A percentile compares a stretch with the other conserved stretches of the same genome.
Conservation (phyloP, 2,113 vertebrate species). For the Protobothrops mucrosquamatus region DNA sequence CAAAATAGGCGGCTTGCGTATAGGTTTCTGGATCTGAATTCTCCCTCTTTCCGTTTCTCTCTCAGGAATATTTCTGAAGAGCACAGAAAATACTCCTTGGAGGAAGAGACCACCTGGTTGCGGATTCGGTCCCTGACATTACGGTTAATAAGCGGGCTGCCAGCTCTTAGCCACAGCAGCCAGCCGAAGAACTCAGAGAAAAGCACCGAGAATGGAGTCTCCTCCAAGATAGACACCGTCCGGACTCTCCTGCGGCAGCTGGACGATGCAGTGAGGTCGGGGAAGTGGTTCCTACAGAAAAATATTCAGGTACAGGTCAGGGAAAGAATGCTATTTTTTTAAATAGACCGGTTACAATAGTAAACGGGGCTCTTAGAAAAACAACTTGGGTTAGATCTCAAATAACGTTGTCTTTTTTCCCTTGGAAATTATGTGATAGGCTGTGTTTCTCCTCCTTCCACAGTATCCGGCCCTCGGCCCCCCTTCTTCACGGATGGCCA, state of each 20-base stretch:
- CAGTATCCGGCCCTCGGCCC: conserved; percentile 94
- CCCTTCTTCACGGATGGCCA: conserved; percentile 83
- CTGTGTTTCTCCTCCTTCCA: conserved; percentile 45
- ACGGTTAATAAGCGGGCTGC: conserved; percentile 82
- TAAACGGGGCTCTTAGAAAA: not conserved
- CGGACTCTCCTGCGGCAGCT: conserved; percentile 82
- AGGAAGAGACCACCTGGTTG: conserved; percentile 91
- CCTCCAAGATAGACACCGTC: conserved; percentile 75
- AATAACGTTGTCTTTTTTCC: conserved; percentile 22
- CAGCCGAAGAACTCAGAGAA: conserved; percentile 84
- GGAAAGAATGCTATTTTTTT: conserved; percentile 7
- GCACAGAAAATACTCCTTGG: conserved; percentile 81
- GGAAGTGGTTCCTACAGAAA: conserved; percentile 79
- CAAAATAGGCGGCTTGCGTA: not conserved
- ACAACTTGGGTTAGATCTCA: conserved; percentile 39
- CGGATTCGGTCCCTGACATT: conserved; percentile 87
- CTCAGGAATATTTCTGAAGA: conserved; percentile 85
- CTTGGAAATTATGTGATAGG: conserved; percentile 43
- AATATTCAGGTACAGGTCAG: conserved; percentile 72
- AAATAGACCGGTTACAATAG: not conserved
- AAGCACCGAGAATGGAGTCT: conserved; percentile 85
- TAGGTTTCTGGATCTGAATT: not conserved
- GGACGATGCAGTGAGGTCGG: conserved; percentile 77
- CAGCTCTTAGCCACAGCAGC: conserved; percentile 71
- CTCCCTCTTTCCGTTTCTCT: conserved; percentile 41